These are phyloP conservation scores for Callosobruchus maculatus DNA, from an alignment of 2,888 invertebrate genomes.

Conservation along the genomic window DNA sequence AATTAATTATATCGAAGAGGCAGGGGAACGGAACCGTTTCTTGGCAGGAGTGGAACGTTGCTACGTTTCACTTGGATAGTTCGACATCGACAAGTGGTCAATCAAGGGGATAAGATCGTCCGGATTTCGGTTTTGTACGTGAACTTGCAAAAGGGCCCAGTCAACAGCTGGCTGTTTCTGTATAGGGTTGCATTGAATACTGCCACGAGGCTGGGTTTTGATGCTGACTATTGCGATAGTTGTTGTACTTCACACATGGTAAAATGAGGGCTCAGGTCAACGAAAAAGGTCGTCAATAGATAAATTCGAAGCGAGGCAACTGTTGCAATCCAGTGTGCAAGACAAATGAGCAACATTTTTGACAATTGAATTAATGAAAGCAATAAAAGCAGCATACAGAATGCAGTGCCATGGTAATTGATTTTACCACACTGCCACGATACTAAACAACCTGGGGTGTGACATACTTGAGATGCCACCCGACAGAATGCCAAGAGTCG, in stretches of 20 bases:
- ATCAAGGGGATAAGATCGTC: background rate
- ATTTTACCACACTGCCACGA: too few species aligned
- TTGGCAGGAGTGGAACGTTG: constrained; percentile 12
- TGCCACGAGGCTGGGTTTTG: background rate
- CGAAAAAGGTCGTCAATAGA: too few species aligned
- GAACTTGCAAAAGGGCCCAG: background rate
- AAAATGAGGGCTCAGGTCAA: too few species aligned
- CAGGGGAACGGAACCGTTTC: constrained; percentile 10
- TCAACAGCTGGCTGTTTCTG: background rate
- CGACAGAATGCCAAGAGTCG: too few species aligned
- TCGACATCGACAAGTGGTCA: constrained; percentile 1
- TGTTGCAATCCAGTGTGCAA: too few species aligned
- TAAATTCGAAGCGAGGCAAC: too few species aligned
- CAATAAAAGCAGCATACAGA: too few species aligned
- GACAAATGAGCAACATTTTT: too few species aligned
- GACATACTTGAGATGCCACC: too few species aligned
- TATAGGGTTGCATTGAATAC: background rate
- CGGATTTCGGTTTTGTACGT: background rate
- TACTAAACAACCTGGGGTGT: too few species aligned
- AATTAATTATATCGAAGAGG: constrained; percentile 23
- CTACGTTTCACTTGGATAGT: constrained; percentile 18
- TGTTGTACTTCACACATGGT: background rate
- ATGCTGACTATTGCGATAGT: background rate
- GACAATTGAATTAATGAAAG: too few species aligned
- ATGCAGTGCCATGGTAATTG: too few species aligned